A percentile compares a stretch with the other conserved stretches of the same genome.
phyloP scores from a whole-genome alignment of 2,888 invertebrate species.

The Druceiella hillmani region DNA sequence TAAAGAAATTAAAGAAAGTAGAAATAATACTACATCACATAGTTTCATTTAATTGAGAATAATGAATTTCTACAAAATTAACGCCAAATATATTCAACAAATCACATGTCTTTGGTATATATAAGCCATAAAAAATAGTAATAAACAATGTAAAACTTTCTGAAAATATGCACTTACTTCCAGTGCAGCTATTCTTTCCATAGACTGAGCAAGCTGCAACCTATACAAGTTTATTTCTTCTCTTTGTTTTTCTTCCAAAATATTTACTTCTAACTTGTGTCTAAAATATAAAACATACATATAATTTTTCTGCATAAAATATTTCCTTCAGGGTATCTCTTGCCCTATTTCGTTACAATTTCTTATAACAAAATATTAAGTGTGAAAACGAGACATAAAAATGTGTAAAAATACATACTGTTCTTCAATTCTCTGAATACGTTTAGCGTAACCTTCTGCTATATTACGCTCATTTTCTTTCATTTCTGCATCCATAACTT shows the following conservation, averaged over 20 bases:
- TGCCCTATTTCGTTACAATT: too few species aligned
- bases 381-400: too few species aligned
- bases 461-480: constrained; percentile 59
- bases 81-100: too few species aligned
- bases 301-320: too few species aligned
- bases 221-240: constrained; percentile 72
- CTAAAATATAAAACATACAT: constrained; percentile 47
- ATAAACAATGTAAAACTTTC: background rate
- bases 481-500: constrained; percentile 57
- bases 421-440: constrained; percentile 62
- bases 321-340: too few species aligned
- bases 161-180: constrained; percentile 48
- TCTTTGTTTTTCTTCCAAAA: constrained; percentile 71
- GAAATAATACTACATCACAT: too few species aligned
- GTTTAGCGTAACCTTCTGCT: constrained; percentile 65
- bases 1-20: too few species aligned
- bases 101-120: too few species aligned
- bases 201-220: constrained; percentile 63
- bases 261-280: constrained; percentile 67
- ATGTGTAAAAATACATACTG: constrained; percentile 38
- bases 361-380: too few species aligned
- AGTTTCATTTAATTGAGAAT: too few species aligned
- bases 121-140: too few species aligned
- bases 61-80: too few species aligned
- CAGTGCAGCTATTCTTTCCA: constrained; percentile 60